These are phyloP conservation scores for Polydrusus cervinus DNA, from an alignment of 2,888 invertebrate genomes.

Conservation along the genomic window DNA sequence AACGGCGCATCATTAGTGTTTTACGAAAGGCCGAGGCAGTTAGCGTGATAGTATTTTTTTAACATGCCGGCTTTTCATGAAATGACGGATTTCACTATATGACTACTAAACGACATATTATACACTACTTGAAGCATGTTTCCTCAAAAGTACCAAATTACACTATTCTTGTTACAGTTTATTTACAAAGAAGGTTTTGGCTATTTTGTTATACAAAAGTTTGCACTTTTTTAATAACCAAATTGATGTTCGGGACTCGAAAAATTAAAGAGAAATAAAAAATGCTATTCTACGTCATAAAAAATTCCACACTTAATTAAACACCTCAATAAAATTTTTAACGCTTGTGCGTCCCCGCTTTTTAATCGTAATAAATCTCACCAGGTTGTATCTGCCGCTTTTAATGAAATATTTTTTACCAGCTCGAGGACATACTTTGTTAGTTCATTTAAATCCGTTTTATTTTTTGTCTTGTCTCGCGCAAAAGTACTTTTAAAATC, in stretches of 20 bases:
- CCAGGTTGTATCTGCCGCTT: conserved; percentile 35
- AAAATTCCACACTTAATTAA: conserved; percentile 41
- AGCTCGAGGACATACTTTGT: conserved; percentile 9
- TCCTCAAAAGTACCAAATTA: too few relatives aligned
- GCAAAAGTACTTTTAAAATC: neutral
- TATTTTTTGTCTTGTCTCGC: neutral
- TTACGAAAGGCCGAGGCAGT: too few relatives aligned
- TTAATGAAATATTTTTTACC: conserved; percentile 43
- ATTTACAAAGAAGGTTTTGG: too few relatives aligned
- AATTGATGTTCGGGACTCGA: neutral
- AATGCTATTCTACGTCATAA: neutral
- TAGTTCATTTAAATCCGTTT: conserved; percentile 1
- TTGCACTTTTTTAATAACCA: too few relatives aligned
- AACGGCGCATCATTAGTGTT: too few relatives aligned
- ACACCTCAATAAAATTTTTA: conserved; percentile 36
- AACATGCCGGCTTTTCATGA: too few relatives aligned
- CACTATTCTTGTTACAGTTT: too few relatives aligned
- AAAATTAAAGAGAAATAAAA: neutral
- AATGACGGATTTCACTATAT: too few relatives aligned
- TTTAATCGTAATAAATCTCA: conserved; percentile 39
- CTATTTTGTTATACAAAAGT: neutral
- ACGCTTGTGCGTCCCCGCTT: conserved; percentile 27
- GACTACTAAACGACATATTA: too few relatives aligned
- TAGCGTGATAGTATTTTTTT: too few relatives aligned
- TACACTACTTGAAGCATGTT: too few relatives aligned